Evolutionary conservation across 2,888 invertebrate species (phyloP).

Genomic region (Capitulum mitella): DNA sequence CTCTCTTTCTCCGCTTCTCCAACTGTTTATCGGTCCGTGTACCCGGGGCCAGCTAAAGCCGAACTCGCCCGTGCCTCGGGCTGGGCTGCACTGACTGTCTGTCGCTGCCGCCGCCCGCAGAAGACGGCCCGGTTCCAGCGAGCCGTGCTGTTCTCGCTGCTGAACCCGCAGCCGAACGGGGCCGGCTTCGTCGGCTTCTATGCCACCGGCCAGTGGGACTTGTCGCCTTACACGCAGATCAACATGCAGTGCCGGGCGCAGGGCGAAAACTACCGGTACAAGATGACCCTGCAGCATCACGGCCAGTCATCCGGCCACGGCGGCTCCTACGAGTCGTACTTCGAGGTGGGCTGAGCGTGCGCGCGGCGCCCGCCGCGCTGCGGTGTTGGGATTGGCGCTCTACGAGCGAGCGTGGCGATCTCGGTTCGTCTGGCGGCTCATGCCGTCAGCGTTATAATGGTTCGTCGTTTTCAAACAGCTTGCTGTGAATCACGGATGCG

Average conservation of each 20-base stretch:
- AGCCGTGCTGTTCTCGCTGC: constrained; percentile 56
- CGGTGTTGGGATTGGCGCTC: neutral
- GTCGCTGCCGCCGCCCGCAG: constrained; percentile 45
- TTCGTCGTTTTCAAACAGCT: too few species aligned
- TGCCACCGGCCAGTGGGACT: constrained; percentile 48
- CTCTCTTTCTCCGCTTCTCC: too few species aligned
- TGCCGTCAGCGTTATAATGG: too few species aligned
- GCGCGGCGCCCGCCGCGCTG: neutral
- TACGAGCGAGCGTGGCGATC: too few species aligned
- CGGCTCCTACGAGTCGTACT: constrained; percentile 55
- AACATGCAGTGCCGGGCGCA: constrained; percentile 54
- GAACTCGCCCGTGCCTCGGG: too few species aligned
- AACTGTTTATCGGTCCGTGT: too few species aligned
- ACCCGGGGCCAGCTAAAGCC: too few species aligned
- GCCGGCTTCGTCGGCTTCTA: constrained; percentile 60
- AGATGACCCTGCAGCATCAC: constrained; percentile 53
- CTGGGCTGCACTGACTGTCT: neutral
- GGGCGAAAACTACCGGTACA: constrained; percentile 54
- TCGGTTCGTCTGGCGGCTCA: too few species aligned
- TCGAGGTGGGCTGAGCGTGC: constrained; percentile 38
- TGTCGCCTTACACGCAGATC: constrained; percentile 49
- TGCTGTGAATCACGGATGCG: too few species aligned
- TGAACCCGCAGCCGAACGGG: constrained; percentile 60
- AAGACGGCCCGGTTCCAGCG: constrained; percentile 54
- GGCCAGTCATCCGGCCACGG: constrained; percentile 52